Evolutionary conservation across 2,888 invertebrate species (phyloP).

Genomic region (Cryptus armator): DNA sequence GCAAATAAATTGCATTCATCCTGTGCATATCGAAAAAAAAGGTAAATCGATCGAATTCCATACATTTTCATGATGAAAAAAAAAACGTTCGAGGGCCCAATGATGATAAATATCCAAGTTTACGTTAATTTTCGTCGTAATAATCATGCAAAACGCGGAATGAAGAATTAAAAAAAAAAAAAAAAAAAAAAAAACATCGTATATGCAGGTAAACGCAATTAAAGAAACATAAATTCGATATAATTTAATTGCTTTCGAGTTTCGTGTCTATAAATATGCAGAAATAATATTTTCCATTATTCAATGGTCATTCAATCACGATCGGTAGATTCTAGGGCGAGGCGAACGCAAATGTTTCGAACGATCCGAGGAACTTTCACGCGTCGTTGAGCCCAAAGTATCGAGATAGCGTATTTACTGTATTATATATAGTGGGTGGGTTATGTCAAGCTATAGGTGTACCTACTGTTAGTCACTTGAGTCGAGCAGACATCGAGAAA

Average conservation of each 20-base stretch:
- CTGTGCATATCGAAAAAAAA: slow-evolving; percentile 7
- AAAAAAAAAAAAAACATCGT: not conserved
- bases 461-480: slow-evolving; percentile 14
- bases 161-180: too few species aligned
- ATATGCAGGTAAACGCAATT: not conserved
- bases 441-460: slow-evolving; percentile 20
- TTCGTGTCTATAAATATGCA: not conserved
- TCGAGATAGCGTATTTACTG: slow-evolving; percentile 37
- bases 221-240: not conserved
- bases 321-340: slow-evolving; percentile 49
- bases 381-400: slow-evolving; percentile 75
- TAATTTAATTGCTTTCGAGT: slow-evolving; percentile 4
- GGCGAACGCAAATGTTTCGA: slow-evolving; percentile 71
- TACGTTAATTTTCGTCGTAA: too few species aligned
- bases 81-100: too few species aligned
- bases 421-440: slow-evolving; percentile 23
- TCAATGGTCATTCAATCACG: slow-evolving; percentile 33
- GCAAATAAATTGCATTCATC: slow-evolving; percentile 17
- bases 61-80: not conserved
- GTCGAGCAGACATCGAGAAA: slow-evolving; percentile 26
- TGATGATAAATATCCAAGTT: too few species aligned
- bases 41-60: not conserved
- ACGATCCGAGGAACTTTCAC: slow-evolving; percentile 73
- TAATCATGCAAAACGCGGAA: not conserved
- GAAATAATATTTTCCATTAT: not conserved